These are phyloP conservation scores for Drosophila saltans DNA, from an alignment of 1,140 invertebrate species.

Conservation along the genomic window DNA sequence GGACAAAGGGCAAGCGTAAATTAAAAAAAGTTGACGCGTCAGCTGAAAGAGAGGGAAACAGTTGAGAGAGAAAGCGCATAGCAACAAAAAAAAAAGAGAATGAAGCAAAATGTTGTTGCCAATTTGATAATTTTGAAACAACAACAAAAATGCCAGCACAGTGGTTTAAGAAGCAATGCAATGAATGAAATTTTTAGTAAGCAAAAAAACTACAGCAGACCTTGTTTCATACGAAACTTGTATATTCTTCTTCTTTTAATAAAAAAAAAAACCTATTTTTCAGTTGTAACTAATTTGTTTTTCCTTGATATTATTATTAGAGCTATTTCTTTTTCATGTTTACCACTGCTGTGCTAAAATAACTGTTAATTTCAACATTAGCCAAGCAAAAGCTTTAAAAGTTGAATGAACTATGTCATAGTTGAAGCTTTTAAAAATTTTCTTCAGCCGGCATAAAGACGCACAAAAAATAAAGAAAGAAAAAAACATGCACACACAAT, in stretches of 20 bases:
- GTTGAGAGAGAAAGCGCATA: background rate
- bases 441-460: conserved; percentile 17
- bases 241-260: too few relatives aligned
- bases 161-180: background rate
- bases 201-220: background rate
- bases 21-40: conserved; percentile 37
- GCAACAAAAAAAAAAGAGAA: background rate
- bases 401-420: conserved; percentile 64
- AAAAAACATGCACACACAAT: conserved; percentile 15
- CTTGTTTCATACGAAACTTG: background rate
- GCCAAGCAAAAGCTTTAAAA: conserved; percentile 10
- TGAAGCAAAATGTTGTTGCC: background rate
- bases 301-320: too few relatives aligned
- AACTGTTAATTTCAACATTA: background rate
- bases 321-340: too few relatives aligned
- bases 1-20: background rate
- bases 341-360: background rate
- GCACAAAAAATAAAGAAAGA: conserved; percentile 27
- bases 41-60: conserved; percentile 30
- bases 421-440: conserved; percentile 20
- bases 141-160: background rate
- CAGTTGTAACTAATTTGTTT: too few relatives aligned
- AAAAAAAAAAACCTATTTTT: too few relatives aligned
- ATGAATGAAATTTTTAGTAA: conserved; percentile 1
- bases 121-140: conserved; percentile 32